Evolutionary conservation across 2,113 vertebrate species (phyloP), one percentile per base, ranked within the genome.

Genomic region (Arothron firmamentum): DNA sequence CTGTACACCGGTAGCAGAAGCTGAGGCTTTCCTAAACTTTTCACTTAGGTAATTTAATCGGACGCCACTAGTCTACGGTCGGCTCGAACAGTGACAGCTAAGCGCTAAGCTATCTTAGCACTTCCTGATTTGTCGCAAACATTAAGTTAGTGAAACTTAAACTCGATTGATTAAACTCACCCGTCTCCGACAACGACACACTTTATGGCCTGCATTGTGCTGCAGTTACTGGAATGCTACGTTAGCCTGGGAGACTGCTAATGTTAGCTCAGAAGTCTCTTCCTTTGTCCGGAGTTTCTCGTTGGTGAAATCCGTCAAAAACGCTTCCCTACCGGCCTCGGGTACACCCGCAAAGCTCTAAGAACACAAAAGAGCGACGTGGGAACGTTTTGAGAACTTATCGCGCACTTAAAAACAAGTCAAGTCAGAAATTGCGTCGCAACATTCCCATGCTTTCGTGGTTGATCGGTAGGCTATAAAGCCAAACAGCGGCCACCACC

Each of bases 101-200:
- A 18, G 11, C 3, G 15, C 45, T 7, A 46, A 25, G 45, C 45
- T 19, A 49, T 17, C 12, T 15, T 14, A 20, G 9, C 34, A 18
- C 18, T 20, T 64, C 0, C 12, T 19, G 8, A 12, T 51, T 54
- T 20, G 6, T 3, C 23, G 20, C 18, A 53, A 21, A 3, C 3
- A 14, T 0, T 1, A 14, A 0, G 2, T 15, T 0, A 5, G 12
- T 12, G 57, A 28, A 47, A 63, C n/a, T 6, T 11, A 6, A 0
- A 34, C 6, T 59, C 8, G 21, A 8, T 62, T 54, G 21, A 80
- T 88, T 93, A 52, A 91, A 90, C 93, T 95, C 62, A 97, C 95
- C 95, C 94, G 91, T 98, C 95, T 84, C 95, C 95, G 65, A 98
- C 95, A 82, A 98, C 95, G 89, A 97, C 95, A 94, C 95, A 96